Percentiles rank a stretch among this genome's conserved stretches.
These are phyloP conservation scores for Caenorhabditis imperialis DNA, from an alignment of 2,888 invertebrate species.

Conservation along the genomic window DNA sequence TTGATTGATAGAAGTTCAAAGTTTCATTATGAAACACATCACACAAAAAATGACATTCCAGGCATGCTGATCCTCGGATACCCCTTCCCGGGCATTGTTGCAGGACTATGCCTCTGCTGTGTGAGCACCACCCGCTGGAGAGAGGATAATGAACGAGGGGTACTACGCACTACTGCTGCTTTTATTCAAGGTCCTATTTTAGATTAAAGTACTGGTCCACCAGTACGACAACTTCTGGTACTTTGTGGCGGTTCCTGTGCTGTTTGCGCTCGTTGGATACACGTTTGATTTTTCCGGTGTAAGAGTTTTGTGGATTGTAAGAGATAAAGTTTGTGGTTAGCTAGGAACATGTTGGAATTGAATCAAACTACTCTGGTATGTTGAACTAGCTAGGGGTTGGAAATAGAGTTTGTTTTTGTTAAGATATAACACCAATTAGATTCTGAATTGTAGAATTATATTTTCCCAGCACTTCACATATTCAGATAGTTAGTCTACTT, in stretches of 20 bases:
- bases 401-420: no score
- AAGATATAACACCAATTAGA: no score
- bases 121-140: constrained; percentile 54
- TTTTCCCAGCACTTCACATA: no score
- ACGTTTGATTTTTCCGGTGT: constrained; percentile 52
- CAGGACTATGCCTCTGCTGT: constrained; percentile 39
- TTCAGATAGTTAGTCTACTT: no score
- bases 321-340: neutral
- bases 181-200: neutral
- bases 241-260: constrained; percentile 50
- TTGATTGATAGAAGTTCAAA: no score
- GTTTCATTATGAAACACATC: no score
- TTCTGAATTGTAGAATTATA: no score
- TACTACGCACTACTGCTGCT: neutral
- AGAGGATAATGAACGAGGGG: constrained; percentile 50
- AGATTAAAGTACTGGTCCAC: constrained; percentile 48
- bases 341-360: neutral
- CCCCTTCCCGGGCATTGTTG: constrained; percentile 57
- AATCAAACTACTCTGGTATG: neutral
- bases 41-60: no score
- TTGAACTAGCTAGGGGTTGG: no score
- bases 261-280: constrained; percentile 58
- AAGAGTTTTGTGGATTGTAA: neutral
- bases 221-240: constrained; percentile 56
- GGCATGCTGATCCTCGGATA: constrained; percentile 55